Percentiles rank a stretch among this genome's conserved stretches.
phyloP scores from a whole-genome alignment of 2,888 invertebrate species.

The Podabrus alpinus region DNA sequence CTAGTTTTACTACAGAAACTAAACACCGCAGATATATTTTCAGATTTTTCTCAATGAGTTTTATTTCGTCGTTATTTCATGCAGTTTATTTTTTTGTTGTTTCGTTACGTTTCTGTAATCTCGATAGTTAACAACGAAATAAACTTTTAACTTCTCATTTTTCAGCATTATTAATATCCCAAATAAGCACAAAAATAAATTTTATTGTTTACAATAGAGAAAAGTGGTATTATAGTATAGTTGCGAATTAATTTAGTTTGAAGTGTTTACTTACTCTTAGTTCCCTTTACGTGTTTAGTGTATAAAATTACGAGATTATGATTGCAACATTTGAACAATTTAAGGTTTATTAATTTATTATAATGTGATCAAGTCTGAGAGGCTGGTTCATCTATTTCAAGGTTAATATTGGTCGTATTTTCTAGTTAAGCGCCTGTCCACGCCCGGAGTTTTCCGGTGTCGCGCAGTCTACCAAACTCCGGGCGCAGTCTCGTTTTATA shows the following conservation, averaged over 20 bases:
- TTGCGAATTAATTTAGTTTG: neutral
- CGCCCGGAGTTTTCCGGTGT: conserved; percentile 31
- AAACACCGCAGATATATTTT: neutral
- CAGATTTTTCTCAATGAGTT: neutral
- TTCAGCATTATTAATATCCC: neutral
- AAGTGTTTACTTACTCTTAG: neutral
- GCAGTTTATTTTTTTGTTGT: neutral
- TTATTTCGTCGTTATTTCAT: neutral
- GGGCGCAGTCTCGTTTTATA: conserved; percentile 30
- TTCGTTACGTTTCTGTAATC: neutral
- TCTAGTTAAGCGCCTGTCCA: conserved; percentile 27
- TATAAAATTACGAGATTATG: neutral
- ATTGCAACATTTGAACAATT: neutral
- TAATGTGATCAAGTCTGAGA: neutral
- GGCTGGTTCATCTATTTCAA: conserved; percentile 8
- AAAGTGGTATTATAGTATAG: neutral
- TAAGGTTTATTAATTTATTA: neutral
- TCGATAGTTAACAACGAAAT: neutral
- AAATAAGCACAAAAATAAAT: neutral
- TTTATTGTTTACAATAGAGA: neutral
- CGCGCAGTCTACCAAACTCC: conserved; percentile 31
- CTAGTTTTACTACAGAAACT: neutral
- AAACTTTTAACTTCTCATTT: neutral
- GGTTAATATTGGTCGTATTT: conserved; percentile 7
- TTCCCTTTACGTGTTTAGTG: too few relatives aligned